Evolutionary conservation across 2,888 invertebrate genomes (phyloP).

Genomic region (Heliconius erato): DNA sequence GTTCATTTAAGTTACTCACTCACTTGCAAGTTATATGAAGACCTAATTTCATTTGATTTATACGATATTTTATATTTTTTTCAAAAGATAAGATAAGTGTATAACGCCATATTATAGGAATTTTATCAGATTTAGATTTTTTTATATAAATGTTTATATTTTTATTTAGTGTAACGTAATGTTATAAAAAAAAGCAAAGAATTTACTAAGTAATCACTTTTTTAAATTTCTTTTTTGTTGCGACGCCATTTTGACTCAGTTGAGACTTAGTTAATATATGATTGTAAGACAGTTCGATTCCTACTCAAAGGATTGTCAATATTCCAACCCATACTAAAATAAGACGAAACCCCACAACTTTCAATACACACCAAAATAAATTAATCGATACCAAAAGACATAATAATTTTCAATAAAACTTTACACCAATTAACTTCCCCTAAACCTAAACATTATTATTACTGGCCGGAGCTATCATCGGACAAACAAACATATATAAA

Average conservation of each 20-base stretch:
- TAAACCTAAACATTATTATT: constrained; percentile 84
- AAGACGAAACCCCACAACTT: constrained; percentile 12
- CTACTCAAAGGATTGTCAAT: neutral
- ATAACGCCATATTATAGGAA: too few relatives aligned
- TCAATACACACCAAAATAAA: constrained; percentile 21
- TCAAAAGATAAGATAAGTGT: too few relatives aligned
- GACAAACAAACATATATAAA: constrained; percentile 66
- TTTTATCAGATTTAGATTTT: too few relatives aligned
- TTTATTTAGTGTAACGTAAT: too few relatives aligned
- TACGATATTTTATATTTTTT: neutral
- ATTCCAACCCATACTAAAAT: neutral
- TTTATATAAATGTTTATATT: too few relatives aligned
- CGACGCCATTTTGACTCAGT: too few relatives aligned
- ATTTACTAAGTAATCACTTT: too few relatives aligned
- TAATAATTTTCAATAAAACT: constrained; percentile 81
- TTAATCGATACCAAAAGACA: constrained; percentile 51
- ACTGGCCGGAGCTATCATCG: constrained; percentile 76
- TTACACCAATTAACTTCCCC: constrained; percentile 81
- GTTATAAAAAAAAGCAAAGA: too few relatives aligned
- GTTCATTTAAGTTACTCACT: neutral
- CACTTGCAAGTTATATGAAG: neutral
- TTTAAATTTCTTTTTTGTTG: too few relatives aligned
- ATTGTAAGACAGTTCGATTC: too few relatives aligned
- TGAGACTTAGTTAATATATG: too few relatives aligned
- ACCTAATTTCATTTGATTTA: neutral